Conservation (phyloP, 2,113 vertebrate genomes). For the Bos indicus region DNA sequence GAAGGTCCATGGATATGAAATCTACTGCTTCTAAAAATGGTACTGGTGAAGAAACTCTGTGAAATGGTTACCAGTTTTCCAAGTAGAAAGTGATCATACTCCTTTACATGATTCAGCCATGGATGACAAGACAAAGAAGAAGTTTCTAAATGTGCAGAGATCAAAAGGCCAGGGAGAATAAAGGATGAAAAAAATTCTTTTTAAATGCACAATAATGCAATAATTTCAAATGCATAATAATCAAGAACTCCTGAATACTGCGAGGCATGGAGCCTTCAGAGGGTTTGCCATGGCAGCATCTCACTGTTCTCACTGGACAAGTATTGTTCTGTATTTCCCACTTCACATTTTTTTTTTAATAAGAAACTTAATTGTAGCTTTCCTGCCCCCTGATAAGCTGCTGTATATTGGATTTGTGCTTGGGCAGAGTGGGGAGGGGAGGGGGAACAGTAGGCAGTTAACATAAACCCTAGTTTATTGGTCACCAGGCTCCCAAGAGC, state of each 20-base stretch:
- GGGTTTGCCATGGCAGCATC: neutral
- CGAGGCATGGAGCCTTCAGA: neutral
- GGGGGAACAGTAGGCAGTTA: too few relatives aligned
- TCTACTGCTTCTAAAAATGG: neutral
- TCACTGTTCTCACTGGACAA: neutral
- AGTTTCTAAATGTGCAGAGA: neutral
- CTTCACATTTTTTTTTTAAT: neutral
- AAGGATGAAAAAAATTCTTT: neutral
- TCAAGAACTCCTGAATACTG: neutral
- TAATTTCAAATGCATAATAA: neutral
- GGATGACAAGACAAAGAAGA: neutral
- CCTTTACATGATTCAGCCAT: neutral
- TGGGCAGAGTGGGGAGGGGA: neutral
- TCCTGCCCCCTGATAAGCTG: neutral
- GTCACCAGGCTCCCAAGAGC: neutral
- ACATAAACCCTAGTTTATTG: neutral
- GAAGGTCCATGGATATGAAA: neutral
- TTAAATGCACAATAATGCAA: neutral
- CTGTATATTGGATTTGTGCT: neutral
- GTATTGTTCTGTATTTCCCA: neutral
- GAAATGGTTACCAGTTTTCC: neutral
- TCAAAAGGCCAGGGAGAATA: neutral
- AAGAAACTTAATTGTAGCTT: neutral
- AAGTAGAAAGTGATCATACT: neutral
- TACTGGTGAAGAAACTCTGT: neutral